Conservation (phyloP, 2,113 vertebrate genomes). For the Anoplopoma fimbria region DNA sequence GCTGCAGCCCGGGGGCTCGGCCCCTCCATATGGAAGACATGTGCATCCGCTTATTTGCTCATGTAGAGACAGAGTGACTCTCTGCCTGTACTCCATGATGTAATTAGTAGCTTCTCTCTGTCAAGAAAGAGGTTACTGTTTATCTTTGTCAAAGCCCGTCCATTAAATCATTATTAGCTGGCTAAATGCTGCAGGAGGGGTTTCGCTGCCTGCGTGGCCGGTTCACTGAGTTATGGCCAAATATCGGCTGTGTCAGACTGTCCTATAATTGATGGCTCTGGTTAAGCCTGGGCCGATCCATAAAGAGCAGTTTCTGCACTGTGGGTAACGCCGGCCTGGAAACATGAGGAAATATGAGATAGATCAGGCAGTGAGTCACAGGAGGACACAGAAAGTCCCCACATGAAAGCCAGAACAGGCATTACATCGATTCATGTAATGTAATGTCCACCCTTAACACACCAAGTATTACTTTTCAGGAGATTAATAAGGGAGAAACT, state of each 20-base stretch:
- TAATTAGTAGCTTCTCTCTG: constrained; percentile 74
- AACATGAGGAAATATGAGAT: constrained; percentile 71
- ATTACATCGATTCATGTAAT: constrained; percentile 58
- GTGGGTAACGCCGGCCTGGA: constrained; percentile 69
- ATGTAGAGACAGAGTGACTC: constrained; percentile 43
- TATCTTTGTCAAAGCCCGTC: constrained; percentile 63
- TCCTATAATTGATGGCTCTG: constrained; percentile 72
- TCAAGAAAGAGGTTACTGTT: constrained; percentile 63
- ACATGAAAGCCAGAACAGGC: constrained; percentile 61
- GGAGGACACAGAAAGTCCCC: constrained; percentile 63
- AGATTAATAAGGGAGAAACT: constrained; percentile 37
- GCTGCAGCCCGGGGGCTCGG: constrained; percentile 28
- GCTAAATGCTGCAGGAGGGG: constrained; percentile 70
- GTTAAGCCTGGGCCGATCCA: constrained; percentile 50
- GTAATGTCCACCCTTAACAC: constrained; percentile 48
- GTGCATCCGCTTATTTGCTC: constrained; percentile 56
- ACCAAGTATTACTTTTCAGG: constrained; percentile 16
- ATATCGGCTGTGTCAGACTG: constrained; percentile 61
- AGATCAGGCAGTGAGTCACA: constrained; percentile 73
- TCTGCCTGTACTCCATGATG: constrained; percentile 46
- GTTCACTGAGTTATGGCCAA: constrained; percentile 71
- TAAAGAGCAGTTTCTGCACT: constrained; percentile 71
- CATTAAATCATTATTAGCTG: constrained; percentile 77
- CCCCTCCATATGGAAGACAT: constrained; percentile 68
- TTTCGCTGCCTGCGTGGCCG: constrained; percentile 51